A percentile compares a stretch with the other conserved stretches of the same genome.
Evolutionary conservation across 2,888 invertebrate species (phyloP).

Genomic region (Dasysyrphus albostriatus): DNA sequence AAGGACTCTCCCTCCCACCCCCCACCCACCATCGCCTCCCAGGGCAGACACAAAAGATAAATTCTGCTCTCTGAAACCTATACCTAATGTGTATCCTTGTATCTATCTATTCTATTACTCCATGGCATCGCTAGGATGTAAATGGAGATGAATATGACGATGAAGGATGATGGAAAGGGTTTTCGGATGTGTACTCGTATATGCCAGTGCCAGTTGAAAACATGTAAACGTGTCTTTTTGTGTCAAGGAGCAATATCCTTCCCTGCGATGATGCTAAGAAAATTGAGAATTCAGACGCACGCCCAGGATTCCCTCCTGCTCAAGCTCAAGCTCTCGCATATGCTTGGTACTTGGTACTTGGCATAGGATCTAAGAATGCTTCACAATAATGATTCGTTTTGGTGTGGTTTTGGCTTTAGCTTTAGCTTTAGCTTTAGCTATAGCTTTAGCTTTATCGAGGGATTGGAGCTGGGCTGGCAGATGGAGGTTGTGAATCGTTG

Average conservation of each 20-base stretch:
- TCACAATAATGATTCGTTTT: conserved; percentile 24
- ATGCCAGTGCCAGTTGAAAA: conserved; percentile 16
- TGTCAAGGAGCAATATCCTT: conserved; percentile 70
- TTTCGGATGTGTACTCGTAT: conserved; percentile 5
- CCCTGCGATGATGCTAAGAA: conserved; percentile 17
- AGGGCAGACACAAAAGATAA: conserved; percentile 25
- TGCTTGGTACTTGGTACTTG: conserved; percentile 28
- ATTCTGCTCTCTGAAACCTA: conserved; percentile 20
- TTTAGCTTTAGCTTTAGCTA: background rate
- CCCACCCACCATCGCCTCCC: background rate
- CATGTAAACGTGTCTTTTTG: conserved; percentile 59
- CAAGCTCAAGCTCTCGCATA: conserved; percentile 25
- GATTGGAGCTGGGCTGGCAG: background rate
- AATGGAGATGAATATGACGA: conserved; percentile 6
- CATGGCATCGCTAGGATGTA: conserved; percentile 1
- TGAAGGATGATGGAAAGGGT: background rate
- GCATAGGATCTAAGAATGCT: conserved; percentile 14
- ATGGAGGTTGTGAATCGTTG: conserved; percentile 11
- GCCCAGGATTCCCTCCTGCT: conserved; percentile 44
- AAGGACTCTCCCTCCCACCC: conserved; percentile 27
- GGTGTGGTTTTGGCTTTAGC: background rate
- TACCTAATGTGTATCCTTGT: conserved; percentile 26
- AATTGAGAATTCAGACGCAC: conserved; percentile 61
- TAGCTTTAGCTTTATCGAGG: background rate
- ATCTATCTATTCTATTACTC: conserved; percentile 5